Evolutionary conservation across 2,113 vertebrate species (phyloP).

Genomic region (Phoenicopterus ruber): DNA sequence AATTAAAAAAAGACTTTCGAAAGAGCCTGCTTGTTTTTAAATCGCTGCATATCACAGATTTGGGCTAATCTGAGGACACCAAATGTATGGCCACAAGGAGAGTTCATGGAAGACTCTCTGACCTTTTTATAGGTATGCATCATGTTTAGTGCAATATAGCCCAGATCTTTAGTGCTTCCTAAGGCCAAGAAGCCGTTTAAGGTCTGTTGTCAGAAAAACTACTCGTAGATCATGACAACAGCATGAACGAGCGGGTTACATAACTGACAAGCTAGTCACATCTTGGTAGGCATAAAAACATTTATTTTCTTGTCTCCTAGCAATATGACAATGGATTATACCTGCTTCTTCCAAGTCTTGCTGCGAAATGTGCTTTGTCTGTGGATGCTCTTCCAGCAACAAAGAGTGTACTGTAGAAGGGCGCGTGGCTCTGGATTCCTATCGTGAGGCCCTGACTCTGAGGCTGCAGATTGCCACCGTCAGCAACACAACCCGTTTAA

Average conservation of each 20-base stretch:
- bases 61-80: background rate
- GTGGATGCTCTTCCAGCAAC: background rate
- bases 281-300: background rate
- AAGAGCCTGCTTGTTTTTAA: background rate
- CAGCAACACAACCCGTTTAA: background rate
- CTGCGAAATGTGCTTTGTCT: background rate
- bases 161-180: background rate
- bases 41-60: background rate
- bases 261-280: background rate
- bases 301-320: slow-evolving; percentile 36
- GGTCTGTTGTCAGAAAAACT: background rate
- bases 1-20: background rate
- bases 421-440: background rate
- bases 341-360: background rate
- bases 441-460: background rate
- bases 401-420: background rate
- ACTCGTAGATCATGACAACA: background rate
- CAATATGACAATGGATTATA: background rate
- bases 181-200: background rate
- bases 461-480: background rate
- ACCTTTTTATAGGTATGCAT: background rate
- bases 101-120: background rate
- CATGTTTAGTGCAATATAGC: background rate
- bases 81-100: background rate
- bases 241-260: background rate